phyloP scores from a whole-genome alignment of 2,888 invertebrate genomes.

The Caenorhabditis sinica region DNA sequence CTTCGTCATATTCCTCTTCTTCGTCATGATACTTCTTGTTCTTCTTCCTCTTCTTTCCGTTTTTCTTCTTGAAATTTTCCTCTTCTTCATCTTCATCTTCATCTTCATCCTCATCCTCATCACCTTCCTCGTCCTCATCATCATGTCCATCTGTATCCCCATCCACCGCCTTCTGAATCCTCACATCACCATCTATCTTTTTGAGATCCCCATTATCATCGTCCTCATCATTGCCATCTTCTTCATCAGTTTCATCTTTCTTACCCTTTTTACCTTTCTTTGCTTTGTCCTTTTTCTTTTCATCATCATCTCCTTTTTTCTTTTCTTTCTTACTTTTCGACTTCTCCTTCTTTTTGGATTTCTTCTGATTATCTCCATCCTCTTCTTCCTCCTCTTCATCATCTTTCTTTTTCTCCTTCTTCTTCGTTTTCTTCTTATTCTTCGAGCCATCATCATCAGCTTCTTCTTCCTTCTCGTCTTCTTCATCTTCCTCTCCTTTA shows the following conservation, averaged over 20 bases:
- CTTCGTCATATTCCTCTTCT: slow-evolving; percentile 24
- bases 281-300: slow-evolving; percentile 14
- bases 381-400: slow-evolving; percentile 17
- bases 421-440: slow-evolving; percentile 11
- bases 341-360: too few relatives aligned
- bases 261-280: slow-evolving; percentile 23
- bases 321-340: not conserved
- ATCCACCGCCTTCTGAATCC: slow-evolving; percentile 43
- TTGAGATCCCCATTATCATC: slow-evolving; percentile 35
- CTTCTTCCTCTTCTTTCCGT: slow-evolving; percentile 18
- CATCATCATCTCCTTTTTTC: slow-evolving; percentile 11
- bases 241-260: slow-evolving; percentile 31
- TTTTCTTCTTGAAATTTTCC: slow-evolving; percentile 8
- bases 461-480: slow-evolving; percentile 19
- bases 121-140: slow-evolving; percentile 24
- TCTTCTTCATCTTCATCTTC: slow-evolving; percentile 8
- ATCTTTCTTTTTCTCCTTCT: slow-evolving; percentile 6
- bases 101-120: slow-evolving; percentile 29
- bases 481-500: not conserved
- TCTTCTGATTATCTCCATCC: not conserved
- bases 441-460: slow-evolving; percentile 7
- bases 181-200: slow-evolving; percentile 50
- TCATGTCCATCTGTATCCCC: slow-evolving; percentile 39
- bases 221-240: slow-evolving; percentile 32
- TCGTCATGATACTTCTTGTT: slow-evolving; percentile 11